Evolutionary conservation across 1,140 invertebrate genomes (phyloP), one percentile per base, ranked within the genome.

Genomic region (Macrocentrus cingulum): DNA sequence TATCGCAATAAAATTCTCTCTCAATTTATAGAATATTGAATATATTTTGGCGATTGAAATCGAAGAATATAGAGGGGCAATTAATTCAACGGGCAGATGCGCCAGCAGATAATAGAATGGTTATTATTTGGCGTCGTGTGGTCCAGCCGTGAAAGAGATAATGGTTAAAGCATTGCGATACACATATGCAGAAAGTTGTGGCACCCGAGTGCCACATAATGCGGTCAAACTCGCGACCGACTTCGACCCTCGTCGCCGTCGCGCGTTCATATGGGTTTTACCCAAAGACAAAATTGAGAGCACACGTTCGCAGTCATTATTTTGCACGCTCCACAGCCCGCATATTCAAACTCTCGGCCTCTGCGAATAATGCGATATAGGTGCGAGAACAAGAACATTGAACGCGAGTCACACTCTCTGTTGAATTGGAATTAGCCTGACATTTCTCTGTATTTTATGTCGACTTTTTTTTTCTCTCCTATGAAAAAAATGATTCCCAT

Each of bases 261-360:
- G n/a, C n/a, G 20, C 19, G 11, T 46, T 32, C 20, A 48, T 46
- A 52, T 18, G 18, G 34, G n/a, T 41, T 39, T 48, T 37, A 39
- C 34, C n/a, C 18, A 9, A 56, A 49, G 11, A 48, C 54, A 22
- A 49, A 56, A 56, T 48, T 34, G 44, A n/a, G 37, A 34, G 29
- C 54, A 18, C 54, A 48, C 54, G 54, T 56, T 48, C 29, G 13
- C 44, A 56, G 48, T 56, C 54, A 56, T 56, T 56, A 56, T 56
- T 48, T 56, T 34, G 25, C 49, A 45, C 36, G 45, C 16, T 56
- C 49, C 34, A 19, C 19, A 52, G 23, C 44, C 54, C 54, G 54
- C 54, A 56, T 56, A 52, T 37, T 22, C 32, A 36, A 18, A 25
- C 34, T 37, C 23, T 11, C 29, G 19, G 23, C 19, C 16, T 48